phyloP scores from a whole-genome alignment of 2,113 vertebrate species.

The Neolamprologus brichardi region DNA sequence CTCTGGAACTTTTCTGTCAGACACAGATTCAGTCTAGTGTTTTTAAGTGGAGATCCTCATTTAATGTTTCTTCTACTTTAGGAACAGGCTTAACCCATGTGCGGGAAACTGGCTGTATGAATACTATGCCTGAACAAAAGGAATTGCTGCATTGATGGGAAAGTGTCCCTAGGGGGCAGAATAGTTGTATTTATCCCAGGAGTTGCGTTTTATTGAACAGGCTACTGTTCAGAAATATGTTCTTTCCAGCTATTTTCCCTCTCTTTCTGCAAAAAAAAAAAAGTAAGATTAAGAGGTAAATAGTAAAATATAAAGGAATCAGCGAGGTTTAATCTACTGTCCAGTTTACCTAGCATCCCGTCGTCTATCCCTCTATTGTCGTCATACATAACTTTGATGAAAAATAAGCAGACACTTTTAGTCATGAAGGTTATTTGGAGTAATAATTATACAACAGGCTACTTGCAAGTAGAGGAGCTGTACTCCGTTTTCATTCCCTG shows the following conservation, averaged over 20 bases:
- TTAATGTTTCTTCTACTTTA: not conserved
- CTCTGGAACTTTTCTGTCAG: not conserved
- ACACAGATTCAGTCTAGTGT: not conserved
- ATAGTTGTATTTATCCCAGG: not conserved
- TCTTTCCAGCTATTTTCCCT: not conserved
- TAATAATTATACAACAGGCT: not conserved
- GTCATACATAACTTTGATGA: not conserved
- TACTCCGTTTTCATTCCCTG: not conserved
- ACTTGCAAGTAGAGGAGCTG: not conserved
- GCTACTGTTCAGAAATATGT: not conserved
- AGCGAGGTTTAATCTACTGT: not conserved
- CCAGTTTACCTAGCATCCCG: not conserved
- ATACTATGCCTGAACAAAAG: not conserved
- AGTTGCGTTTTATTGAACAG: not conserved
- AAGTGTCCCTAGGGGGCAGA: slow-evolving; percentile 28
- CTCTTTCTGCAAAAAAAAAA: not conserved
- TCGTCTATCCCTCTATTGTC: not conserved
- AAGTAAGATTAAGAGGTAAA: not conserved
- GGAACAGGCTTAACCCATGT: not conserved
- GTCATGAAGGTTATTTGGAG: not conserved
- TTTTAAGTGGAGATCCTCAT: not conserved
- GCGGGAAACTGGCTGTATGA: not conserved
- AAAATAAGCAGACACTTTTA: not conserved
- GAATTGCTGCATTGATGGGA: not conserved
- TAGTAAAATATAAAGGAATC: not conserved